A percentile compares a stretch with the other conserved stretches of the same genome.
Evolutionary conservation across 2,797 vertebrate species (phyloP).

Genomic region (Triplophysa yarkandensis): DNA sequence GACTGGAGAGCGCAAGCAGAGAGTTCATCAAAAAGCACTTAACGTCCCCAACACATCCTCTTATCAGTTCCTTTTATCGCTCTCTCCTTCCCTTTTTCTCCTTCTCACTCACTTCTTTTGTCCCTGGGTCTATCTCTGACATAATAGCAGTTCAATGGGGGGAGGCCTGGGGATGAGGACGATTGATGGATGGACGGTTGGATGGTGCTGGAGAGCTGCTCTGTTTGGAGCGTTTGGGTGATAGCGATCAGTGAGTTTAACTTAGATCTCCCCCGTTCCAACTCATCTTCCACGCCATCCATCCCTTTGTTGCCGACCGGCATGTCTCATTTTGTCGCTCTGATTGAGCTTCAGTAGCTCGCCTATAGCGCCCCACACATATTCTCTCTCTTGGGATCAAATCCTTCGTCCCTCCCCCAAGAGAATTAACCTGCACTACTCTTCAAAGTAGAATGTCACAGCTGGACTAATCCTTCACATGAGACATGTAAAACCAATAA

Average conservation of each 20-base stretch:
- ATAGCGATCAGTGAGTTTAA: slow-evolving; percentile 52
- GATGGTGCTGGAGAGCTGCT: slow-evolving; percentile 29
- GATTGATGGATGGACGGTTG: slow-evolving; percentile 30
- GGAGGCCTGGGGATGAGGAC: slow-evolving; percentile 21
- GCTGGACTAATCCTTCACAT: slow-evolving; percentile 37
- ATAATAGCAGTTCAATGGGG: slow-evolving; percentile 32
- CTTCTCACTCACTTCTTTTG: slow-evolving; percentile 40
- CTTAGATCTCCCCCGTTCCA: slow-evolving; percentile 20
- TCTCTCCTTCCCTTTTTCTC: slow-evolving; percentile 38
- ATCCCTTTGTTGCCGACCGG: slow-evolving; percentile 28
- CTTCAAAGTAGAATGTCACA: slow-evolving; percentile 37
- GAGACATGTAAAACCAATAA: background rate
- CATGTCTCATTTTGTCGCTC: slow-evolving; percentile 44
- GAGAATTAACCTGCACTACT: slow-evolving; percentile 34
- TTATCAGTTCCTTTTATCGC: slow-evolving; percentile 45
- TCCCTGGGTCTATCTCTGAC: slow-evolving; percentile 44
- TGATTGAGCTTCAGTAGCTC: slow-evolving; percentile 42
- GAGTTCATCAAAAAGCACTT: slow-evolving; percentile 47
- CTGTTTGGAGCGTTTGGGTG: slow-evolving; percentile 42
- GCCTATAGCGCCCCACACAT: slow-evolving; percentile 35
- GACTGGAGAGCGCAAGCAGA: slow-evolving; percentile 34
- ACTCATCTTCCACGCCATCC: slow-evolving; percentile 28
- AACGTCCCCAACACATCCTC: slow-evolving; percentile 42
- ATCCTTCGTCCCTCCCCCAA: slow-evolving; percentile 35
- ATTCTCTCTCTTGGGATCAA: slow-evolving; percentile 35